Percentiles rank a stretch among this genome's conserved stretches.
These are phyloP conservation scores for Hydrozoanthus tunicans DNA, from an alignment of 64 coral and sea anemone species.

Conservation along the genomic window DNA sequence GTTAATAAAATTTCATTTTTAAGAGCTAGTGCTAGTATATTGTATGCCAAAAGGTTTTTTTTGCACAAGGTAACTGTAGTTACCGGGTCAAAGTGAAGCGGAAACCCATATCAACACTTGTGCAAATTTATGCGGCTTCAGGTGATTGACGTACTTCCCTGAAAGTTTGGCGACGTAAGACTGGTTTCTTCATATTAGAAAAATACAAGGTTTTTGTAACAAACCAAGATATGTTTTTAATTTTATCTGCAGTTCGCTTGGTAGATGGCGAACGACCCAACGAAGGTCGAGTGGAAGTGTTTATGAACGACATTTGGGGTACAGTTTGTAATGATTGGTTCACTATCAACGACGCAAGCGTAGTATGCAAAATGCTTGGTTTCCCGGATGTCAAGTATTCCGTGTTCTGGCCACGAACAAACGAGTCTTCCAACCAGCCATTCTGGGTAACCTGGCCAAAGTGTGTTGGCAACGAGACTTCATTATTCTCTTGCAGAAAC, in stretches of 20 bases:
- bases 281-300: conserved; percentile 59
- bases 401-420: not conserved
- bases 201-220: not conserved
- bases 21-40: no score
- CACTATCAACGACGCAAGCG: conserved; percentile 40
- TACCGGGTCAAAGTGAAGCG: no score
- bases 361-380: conserved; percentile 71
- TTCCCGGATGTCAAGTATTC: conserved; percentile 57
- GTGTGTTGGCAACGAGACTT: conserved; percentile 60
- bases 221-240: not conserved
- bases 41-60: no score
- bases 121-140: no score
- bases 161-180: no score
- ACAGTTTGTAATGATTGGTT: conserved; percentile 58
- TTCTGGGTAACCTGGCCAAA: conserved; percentile 49
- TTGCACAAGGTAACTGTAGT: no score
- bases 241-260: conserved; percentile 13
- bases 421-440: not conserved
- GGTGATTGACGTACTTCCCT: no score
- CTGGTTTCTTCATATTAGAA: not conserved
- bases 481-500: conserved; percentile 52
- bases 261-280: not conserved
- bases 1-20: no score
- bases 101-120: no score
- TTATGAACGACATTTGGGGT: conserved; percentile 59